Conservation (phyloP, 1,140 invertebrate genomes). For the Alviniconcha marisindica region DNA sequence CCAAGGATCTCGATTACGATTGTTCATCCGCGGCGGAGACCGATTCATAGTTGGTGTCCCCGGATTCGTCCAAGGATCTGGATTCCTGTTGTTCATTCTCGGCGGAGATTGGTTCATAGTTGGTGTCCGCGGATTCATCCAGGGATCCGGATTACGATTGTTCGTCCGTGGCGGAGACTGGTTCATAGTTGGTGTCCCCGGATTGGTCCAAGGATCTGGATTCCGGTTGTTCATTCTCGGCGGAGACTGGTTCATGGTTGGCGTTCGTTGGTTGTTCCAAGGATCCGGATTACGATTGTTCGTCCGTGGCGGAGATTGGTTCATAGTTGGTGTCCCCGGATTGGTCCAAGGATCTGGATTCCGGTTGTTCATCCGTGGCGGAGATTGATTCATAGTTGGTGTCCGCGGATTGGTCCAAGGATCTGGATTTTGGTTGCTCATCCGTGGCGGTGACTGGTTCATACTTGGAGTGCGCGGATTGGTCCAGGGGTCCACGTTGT, state of each 20-base stretch:
- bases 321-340: not conserved
- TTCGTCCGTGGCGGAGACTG: not conserved
- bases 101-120: not conserved
- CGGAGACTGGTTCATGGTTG: not conserved
- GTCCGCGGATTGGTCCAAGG: not conserved
- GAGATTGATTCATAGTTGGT: not conserved
- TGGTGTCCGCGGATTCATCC: not conserved
- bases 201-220: not conserved
- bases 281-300: not conserved
- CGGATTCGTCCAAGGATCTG: conserved; percentile 1
- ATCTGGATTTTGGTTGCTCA: not conserved
- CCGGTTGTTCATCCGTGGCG: not conserved
- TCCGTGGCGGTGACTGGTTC: not conserved
- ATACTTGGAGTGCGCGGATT: not conserved
- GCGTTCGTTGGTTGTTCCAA: not conserved
- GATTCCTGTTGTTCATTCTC: not conserved
- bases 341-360: not conserved
- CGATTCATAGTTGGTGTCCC: not conserved
- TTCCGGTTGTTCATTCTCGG: not conserved
- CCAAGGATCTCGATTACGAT: not conserved
- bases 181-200: not conserved
- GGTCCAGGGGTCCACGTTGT: not conserved
- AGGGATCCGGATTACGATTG: not conserved
- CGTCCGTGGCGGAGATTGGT: not conserved
- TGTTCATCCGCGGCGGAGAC: not conserved